These are phyloP conservation scores for Acronicta leporina DNA, from an alignment of 2,888 invertebrate genomes.

Conservation along the genomic window DNA sequence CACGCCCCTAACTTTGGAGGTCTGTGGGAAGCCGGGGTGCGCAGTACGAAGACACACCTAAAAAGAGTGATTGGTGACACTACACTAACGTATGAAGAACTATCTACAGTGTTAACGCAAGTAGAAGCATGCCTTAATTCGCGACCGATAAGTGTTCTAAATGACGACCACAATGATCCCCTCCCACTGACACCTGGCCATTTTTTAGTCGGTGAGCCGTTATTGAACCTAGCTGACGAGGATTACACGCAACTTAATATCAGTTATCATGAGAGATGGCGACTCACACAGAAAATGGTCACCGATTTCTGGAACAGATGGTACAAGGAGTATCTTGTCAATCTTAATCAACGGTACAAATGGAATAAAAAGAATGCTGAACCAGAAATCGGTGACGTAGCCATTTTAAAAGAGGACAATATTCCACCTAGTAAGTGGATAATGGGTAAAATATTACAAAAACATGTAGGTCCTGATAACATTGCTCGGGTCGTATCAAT, in stretches of 20 bases:
- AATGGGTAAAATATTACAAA: slow-evolving; percentile 17
- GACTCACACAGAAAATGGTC: slow-evolving; percentile 24
- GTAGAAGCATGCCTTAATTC: slow-evolving; percentile 31
- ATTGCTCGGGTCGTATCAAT: slow-evolving; percentile 10
- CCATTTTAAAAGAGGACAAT: slow-evolving; percentile 25
- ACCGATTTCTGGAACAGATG: slow-evolving; percentile 34
- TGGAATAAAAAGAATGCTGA: slow-evolving; percentile 11
- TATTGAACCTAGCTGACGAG: slow-evolving; percentile 23
- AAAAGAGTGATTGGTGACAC: slow-evolving; percentile 10
- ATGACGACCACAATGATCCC: slow-evolving; percentile 29
- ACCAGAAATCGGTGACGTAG: slow-evolving; percentile 27
- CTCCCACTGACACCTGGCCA: slow-evolving; percentile 29
- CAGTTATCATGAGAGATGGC: slow-evolving; percentile 16
- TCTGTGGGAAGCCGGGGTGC: slow-evolving; percentile 24
- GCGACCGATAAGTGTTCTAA: slow-evolving; percentile 14
- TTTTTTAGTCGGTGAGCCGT: slow-evolving; percentile 26
- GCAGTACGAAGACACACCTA: slow-evolving; percentile 16
- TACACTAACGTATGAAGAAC: slow-evolving; percentile 28
- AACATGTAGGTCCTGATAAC: slow-evolving; percentile 21
- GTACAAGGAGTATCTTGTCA: slow-evolving; percentile 24
- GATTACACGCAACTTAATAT: slow-evolving; percentile 11
- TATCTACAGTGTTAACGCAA: slow-evolving; percentile 19
- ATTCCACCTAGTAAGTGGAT: slow-evolving; percentile 30
- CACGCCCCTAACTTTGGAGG: slow-evolving; percentile 27
- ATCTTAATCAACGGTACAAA: slow-evolving; percentile 15